phyloP scores from a whole-genome alignment of 2,113 vertebrate genomes.

The Nothocercus julius region DNA sequence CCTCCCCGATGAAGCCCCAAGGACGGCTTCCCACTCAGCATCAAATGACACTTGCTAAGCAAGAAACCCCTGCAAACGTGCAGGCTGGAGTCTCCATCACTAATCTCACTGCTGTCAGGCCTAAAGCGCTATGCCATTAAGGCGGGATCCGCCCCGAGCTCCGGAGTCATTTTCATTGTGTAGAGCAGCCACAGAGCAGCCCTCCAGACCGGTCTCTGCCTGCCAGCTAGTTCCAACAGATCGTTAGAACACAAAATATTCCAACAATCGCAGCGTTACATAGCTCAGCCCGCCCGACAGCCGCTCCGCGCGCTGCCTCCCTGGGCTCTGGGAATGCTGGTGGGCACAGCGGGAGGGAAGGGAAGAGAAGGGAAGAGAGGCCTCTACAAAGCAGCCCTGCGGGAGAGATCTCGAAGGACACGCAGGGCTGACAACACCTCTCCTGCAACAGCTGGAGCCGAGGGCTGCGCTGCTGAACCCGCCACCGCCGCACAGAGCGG shows the following conservation, averaged over 20 bases:
- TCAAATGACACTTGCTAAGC: slow-evolving; percentile 52
- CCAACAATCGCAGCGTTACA: slow-evolving; percentile 50
- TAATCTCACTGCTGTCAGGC: slow-evolving; percentile 35
- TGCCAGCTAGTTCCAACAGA: slow-evolving; percentile 57
- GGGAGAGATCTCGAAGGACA: neutral
- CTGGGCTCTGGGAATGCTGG: neutral
- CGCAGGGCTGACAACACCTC: neutral
- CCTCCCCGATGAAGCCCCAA: slow-evolving; percentile 26
- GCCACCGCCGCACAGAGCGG: neutral
- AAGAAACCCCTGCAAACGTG: neutral
- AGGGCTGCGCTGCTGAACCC: neutral
- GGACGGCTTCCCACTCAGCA: slow-evolving; percentile 45
- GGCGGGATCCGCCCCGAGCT: slow-evolving; percentile 15
- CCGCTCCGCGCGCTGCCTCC: neutral
- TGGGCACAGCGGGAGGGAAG: neutral
- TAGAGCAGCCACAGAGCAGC: slow-evolving; percentile 1
- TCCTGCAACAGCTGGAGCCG: neutral
- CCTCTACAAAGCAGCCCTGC: neutral
- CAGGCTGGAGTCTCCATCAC: neutral
- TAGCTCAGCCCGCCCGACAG: slow-evolving; percentile 24
- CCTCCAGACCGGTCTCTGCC: slow-evolving; percentile 54
- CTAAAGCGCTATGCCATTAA: slow-evolving; percentile 16
- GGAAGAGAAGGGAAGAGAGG: neutral
- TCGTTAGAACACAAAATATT: slow-evolving; percentile 28
- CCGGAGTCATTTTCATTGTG: slow-evolving; percentile 1